phyloP scores from a whole-genome alignment of 2,113 vertebrate species.

The Gobio gobio region DNA sequence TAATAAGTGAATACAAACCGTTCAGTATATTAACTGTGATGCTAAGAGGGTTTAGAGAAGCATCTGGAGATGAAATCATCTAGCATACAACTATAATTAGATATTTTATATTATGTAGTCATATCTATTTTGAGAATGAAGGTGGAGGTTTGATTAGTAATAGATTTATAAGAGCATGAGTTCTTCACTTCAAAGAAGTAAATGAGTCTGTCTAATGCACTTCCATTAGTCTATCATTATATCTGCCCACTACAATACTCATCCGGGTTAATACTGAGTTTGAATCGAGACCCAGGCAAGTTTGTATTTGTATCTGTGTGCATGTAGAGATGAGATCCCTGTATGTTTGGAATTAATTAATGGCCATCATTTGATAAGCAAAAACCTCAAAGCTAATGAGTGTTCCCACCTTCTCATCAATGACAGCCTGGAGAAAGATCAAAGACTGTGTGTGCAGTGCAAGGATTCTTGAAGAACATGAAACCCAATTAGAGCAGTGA shows the following conservation, averaged over 20 bases:
- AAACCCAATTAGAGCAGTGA: conserved; percentile 48
- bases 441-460: conserved; percentile 50
- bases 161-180: conserved; percentile 55
- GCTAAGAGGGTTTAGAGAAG: background rate
- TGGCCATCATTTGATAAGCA: conserved; percentile 39
- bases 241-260: background rate
- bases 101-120: conserved; percentile 46
- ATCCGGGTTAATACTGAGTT: background rate
- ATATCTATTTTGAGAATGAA: conserved; percentile 29
- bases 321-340: background rate
- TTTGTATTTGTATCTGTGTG: background rate
- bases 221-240: background rate
- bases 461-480: conserved; percentile 39
- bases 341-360: conserved; percentile 28
- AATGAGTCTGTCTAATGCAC: conserved; percentile 51
- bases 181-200: conserved; percentile 65
- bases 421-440: conserved; percentile 58
- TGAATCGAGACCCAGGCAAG: background rate
- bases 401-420: conserved; percentile 41
- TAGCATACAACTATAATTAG: conserved; percentile 39
- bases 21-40: background rate
- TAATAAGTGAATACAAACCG: background rate
- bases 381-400: conserved; percentile 56
- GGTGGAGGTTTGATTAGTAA: conserved; percentile 38
- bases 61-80: conserved; percentile 8